These are phyloP conservation scores for Mus spretus DNA, from an alignment of 2,797 vertebrate species.

Conservation along the genomic window DNA sequence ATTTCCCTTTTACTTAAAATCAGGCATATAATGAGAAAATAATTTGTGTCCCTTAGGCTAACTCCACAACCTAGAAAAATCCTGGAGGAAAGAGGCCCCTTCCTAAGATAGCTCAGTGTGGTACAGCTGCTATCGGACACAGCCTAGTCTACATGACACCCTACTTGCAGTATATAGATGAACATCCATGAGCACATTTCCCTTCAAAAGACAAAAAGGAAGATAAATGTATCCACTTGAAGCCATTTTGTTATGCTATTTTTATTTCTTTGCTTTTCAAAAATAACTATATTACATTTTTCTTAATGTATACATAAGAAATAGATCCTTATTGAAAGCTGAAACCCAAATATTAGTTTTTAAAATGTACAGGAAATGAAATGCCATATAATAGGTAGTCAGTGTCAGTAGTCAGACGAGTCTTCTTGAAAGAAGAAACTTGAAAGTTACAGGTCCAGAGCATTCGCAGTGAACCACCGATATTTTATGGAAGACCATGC, in stretches of 20 bases:
- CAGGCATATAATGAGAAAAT: slow-evolving; percentile 47
- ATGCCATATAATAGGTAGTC: not conserved
- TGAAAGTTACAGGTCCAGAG: not conserved
- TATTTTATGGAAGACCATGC: not conserved
- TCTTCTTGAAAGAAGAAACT: not conserved
- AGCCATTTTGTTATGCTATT: not conserved
- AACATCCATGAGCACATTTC: not conserved
- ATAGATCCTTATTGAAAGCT: not conserved
- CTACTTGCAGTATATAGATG: not conserved
- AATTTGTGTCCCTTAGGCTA: slow-evolving; percentile 19
- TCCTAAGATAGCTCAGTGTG: not conserved
- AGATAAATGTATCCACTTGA: not conserved
- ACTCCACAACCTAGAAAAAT: slow-evolving; percentile 9
- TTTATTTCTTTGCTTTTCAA: slow-evolving; percentile 43
- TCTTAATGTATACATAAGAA: not conserved
- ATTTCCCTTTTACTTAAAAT: slow-evolving; percentile 60
- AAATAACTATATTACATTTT: not conserved
- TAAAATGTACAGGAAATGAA: slow-evolving; percentile 21
- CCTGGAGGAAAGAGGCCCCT: not conserved
- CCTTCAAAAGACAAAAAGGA: not conserved
- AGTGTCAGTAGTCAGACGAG: not conserved
- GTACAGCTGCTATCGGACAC: not conserved
- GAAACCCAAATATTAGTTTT: not conserved
- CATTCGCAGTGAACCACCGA: not conserved
- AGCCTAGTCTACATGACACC: not conserved